A percentile compares a stretch with the other conserved stretches of the same genome.
phyloP scores from a whole-genome alignment of 2,113 vertebrate species.

The Nothocercus julius region DNA sequence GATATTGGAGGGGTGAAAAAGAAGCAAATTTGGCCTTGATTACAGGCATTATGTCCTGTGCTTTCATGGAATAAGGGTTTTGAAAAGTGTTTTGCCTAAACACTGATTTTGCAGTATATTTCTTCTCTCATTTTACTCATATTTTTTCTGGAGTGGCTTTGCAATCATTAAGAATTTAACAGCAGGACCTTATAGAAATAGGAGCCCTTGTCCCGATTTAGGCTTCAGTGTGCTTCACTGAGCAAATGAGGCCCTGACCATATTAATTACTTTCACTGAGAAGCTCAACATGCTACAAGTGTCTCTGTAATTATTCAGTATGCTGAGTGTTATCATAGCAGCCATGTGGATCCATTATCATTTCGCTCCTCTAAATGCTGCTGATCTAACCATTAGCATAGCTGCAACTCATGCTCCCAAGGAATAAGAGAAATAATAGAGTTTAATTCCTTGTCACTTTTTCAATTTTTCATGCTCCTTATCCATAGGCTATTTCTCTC shows the following conservation, averaged over 20 bases:
- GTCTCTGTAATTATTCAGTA: conserved; percentile 64
- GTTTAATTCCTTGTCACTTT: conserved; percentile 41
- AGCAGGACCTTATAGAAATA: conserved; percentile 5
- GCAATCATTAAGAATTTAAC: not conserved
- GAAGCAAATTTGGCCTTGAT: not conserved
- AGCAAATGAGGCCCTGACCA: conserved; percentile 48
- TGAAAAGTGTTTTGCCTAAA: conserved; percentile 8
- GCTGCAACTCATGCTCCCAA: conserved; percentile 36
- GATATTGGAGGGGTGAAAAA: not conserved
- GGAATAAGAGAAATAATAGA: conserved; percentile 52
- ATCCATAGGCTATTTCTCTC: conserved; percentile 16
- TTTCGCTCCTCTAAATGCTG: conserved; percentile 53
- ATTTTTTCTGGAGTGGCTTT: not conserved
- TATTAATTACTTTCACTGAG: conserved; percentile 56
- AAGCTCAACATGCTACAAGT: conserved; percentile 51
- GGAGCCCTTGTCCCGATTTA: not conserved
- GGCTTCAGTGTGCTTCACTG: conserved; percentile 6
- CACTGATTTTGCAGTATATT: not conserved
- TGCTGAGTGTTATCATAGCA: conserved; percentile 61
- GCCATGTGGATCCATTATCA: conserved; percentile 63
- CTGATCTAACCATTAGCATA: conserved; percentile 55
- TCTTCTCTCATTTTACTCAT: not conserved
- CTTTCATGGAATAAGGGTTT: not conserved
- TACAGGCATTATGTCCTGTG: not conserved
- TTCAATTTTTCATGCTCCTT: conserved; percentile 37